Conservation (phyloP, 2,888 invertebrate genomes). For the Fabriciana adippe region DNA sequence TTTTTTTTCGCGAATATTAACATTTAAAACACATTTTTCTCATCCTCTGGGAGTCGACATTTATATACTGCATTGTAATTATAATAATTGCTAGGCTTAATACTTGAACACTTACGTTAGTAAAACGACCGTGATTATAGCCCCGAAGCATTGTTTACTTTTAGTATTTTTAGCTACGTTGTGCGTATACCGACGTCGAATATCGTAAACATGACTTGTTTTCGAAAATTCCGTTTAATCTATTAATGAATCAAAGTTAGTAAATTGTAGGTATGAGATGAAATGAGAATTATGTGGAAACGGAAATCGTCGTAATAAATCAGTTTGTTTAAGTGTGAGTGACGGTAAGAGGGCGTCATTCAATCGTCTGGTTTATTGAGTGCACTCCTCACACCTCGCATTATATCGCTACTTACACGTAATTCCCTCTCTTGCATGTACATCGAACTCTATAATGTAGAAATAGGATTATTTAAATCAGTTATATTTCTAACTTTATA, state of each 20-base stretch:
- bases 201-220: constrained; percentile 31
- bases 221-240: constrained; percentile 44
- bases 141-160: constrained; percentile 20
- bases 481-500: neutral
- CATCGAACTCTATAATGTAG: neutral
- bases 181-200: constrained; percentile 14
- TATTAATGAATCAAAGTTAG: constrained; percentile 36
- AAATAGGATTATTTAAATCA: neutral
- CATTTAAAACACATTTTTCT: too few relatives aligned
- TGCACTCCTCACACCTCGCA: constrained; percentile 28
- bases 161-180: constrained; percentile 19
- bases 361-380: constrained; percentile 34
- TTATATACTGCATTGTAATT: neutral
- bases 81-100: constrained; percentile 7
- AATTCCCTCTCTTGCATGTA: neutral
- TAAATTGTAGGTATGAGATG: constrained; percentile 43
- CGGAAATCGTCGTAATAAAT: constrained; percentile 60
- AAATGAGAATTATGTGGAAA: constrained; percentile 50
- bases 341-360: constrained; percentile 55
- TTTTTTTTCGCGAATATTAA: too few relatives aligned
- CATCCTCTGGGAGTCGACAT: too few relatives aligned
- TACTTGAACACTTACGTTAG: constrained; percentile 8
- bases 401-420: constrained; percentile 9
- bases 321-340: constrained; percentile 58
- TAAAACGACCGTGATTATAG: constrained; percentile 11